phyloP scores from a whole-genome alignment of 2,113 vertebrate genomes.

The Campylomormyrus numenius region DNA sequence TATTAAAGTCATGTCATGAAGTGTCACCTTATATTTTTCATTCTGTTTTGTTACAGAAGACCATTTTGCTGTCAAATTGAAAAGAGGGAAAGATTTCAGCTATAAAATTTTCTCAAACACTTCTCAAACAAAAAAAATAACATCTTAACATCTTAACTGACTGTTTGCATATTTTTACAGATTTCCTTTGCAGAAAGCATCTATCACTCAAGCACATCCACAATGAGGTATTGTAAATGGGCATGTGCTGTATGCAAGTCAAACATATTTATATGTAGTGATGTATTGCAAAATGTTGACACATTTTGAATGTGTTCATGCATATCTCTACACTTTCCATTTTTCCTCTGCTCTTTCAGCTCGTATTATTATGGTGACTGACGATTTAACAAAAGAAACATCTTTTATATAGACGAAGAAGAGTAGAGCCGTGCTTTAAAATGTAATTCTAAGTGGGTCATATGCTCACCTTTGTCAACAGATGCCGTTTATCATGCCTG shows the following conservation, averaged over 20 bases:
- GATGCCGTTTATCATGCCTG: conserved; percentile 33
- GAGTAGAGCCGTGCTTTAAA: conserved; percentile 26
- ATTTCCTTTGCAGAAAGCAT: not conserved
- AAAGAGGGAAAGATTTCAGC: not conserved
- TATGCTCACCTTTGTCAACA: conserved; percentile 50
- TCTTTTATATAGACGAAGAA: conserved; percentile 42
- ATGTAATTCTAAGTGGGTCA: conserved; percentile 51
- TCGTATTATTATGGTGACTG: not conserved
- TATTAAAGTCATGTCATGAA: not conserved
- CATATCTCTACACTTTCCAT: not conserved
- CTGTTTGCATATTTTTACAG: not conserved
- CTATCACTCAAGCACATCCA: not conserved
- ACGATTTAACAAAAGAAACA: conserved; percentile 33
- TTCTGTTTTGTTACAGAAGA: not conserved
- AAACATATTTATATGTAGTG: not conserved
- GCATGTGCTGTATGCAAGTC: not conserved
- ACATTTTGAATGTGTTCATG: not conserved
- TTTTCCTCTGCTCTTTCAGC: not conserved
- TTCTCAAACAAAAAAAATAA: not conserved
- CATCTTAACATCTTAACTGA: not conserved
- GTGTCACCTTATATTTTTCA: not conserved
- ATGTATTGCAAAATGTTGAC: not conserved
- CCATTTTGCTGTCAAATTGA: not conserved
- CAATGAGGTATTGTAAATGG: not conserved
- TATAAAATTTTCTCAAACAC: not conserved